Conservation (phyloP, 2,113 vertebrate genomes). For the Natator depressus region DNA sequence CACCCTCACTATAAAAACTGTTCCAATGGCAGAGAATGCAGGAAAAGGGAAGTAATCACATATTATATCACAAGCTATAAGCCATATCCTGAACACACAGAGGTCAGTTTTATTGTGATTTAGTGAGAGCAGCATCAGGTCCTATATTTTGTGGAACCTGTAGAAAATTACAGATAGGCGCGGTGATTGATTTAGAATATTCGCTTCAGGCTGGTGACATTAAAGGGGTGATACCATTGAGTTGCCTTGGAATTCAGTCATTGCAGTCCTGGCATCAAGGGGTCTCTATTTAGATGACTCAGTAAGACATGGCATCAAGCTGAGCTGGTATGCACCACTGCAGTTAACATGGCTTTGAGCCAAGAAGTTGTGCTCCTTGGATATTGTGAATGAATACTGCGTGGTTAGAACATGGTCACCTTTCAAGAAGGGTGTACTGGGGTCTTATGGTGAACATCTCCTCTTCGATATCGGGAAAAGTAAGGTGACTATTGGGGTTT, state of each 20-base stretch:
- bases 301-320: background rate
- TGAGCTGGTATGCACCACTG: background rate
- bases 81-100: background rate
- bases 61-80: background rate
- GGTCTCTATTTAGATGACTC: background rate
- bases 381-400: too few species aligned
- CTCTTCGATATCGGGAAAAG: too few species aligned
- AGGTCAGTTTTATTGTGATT: background rate
- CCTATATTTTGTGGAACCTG: background rate
- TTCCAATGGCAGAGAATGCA: background rate
- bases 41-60: background rate
- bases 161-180: background rate
- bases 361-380: too few species aligned
- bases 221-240: background rate
- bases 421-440: too few species aligned
- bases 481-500: too few species aligned
- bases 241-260: background rate
- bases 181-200: background rate
- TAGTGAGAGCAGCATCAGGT: background rate
- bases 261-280: background rate
- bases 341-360: background rate
- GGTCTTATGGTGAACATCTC: too few species aligned
- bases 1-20: background rate
- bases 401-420: too few species aligned
- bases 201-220: background rate